Percentiles rank a stretch among this genome's conserved stretches.
Conservation (phyloP, 2,888 invertebrate species). For the Cerastis rubricosa region DNA sequence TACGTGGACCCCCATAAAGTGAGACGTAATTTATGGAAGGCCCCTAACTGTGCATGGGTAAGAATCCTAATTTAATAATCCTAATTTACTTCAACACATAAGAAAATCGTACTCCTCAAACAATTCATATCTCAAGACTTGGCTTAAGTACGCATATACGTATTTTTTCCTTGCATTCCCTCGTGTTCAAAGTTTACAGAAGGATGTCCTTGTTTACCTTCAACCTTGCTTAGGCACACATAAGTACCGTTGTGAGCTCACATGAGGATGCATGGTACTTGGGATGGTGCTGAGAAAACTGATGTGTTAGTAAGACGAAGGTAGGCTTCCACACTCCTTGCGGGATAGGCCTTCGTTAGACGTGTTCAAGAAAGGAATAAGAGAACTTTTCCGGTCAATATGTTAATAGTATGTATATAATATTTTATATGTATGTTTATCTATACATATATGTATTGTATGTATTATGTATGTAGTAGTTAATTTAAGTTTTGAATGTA, state of each 20-base stretch:
- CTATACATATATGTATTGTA: no score
- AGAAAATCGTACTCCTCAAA: slow-evolving; percentile 12
- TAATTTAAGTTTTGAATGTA: no score
- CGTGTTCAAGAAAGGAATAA: no score
- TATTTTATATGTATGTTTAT: no score
- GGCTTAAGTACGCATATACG: neutral
- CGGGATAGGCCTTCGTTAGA: no score
- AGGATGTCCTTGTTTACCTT: slow-evolving; percentile 62
- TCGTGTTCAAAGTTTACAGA: slow-evolving; percentile 41
- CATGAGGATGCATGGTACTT: slow-evolving; percentile 9
- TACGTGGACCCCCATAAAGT: no score
- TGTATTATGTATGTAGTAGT: no score
- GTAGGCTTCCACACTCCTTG: no score
- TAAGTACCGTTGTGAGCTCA: slow-evolving; percentile 48
- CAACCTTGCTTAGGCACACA: slow-evolving; percentile 56
- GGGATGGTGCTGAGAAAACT: neutral
- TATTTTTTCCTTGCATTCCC: slow-evolving; percentile 42
- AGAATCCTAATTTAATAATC: neutral
- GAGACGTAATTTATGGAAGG: no score
- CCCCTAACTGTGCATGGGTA: no score
- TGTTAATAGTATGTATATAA: no score
- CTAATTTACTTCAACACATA: neutral
- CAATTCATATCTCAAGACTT: slow-evolving; percentile 14
- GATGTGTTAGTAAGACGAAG: neutral
- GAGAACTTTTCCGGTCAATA: no score